Conservation (phyloP, 1,140 invertebrate species). For the Hylaeus volcanicus region DNA sequence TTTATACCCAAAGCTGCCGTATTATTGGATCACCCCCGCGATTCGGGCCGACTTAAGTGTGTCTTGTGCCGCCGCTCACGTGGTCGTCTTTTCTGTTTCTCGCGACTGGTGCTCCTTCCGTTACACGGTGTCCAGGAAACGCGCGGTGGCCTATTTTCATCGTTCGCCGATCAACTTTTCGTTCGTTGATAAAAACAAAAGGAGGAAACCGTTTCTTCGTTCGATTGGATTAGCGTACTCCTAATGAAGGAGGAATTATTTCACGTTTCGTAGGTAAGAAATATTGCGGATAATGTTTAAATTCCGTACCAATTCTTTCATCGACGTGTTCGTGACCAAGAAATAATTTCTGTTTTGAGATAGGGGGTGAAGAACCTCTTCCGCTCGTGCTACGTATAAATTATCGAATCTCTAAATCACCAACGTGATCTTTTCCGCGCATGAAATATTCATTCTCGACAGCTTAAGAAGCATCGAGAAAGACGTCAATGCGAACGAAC, state of each 20-base stretch:
- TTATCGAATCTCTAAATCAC: neutral
- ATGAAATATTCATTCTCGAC: neutral
- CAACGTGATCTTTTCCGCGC: conserved; percentile 1
- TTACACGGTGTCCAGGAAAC: conserved; percentile 1
- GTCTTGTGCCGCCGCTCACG: conserved; percentile 61
- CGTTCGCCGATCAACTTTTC: neutral
- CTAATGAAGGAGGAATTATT: no score
- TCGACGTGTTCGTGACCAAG: no score
- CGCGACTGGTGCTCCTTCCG: conserved; percentile 43
- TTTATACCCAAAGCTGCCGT: conserved; percentile 75
- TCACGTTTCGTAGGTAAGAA: no score
- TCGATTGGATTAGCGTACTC: no score
- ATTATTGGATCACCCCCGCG: conserved; percentile 76
- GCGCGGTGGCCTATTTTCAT: conserved; percentile 15
- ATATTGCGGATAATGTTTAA: no score
- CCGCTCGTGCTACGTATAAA: neutral
- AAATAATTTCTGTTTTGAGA: no score
- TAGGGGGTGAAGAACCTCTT: neutral
- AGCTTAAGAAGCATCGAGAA: neutral
- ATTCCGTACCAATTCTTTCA: no score
- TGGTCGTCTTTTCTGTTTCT: conserved; percentile 57
- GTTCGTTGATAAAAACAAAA: no score
- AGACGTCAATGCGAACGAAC: neutral
- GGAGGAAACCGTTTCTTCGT: no score
- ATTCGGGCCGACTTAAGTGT: conserved; percentile 61